Evolutionary conservation across 2,797 vertebrate species (phyloP).

Genomic region (Ibycter americanus): DNA sequence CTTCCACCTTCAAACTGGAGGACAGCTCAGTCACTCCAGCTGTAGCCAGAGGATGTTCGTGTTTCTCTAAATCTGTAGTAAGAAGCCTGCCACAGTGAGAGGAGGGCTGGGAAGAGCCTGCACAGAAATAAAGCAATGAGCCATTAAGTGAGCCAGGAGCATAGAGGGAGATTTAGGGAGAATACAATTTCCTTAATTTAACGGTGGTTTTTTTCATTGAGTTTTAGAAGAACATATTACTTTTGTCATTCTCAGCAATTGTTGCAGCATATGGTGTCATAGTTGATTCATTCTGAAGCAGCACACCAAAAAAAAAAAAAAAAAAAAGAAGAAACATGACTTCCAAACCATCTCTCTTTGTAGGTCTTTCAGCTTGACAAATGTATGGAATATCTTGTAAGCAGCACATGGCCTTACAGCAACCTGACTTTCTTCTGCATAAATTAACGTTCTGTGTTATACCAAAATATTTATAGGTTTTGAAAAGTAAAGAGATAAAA

Average conservation of each 20-base stretch:
- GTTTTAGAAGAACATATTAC: not conserved
- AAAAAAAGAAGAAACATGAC: not conserved
- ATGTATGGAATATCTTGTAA: not conserved
- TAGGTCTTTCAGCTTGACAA: not conserved
- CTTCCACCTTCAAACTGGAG: not conserved
- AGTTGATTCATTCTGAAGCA: slow-evolving; percentile 17
- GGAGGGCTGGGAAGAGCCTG: not conserved
- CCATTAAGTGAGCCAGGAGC: not conserved
- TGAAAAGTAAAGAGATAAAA: not conserved
- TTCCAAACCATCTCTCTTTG: not conserved
- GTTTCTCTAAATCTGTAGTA: not conserved
- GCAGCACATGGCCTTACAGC: not conserved
- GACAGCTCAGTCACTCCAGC: not conserved
- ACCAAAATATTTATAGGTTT: slow-evolving; percentile 14
- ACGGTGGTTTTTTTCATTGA: not conserved
- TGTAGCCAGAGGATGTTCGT: not conserved
- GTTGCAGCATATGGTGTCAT: slow-evolving; percentile 14
- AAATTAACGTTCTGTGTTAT: not conserved
- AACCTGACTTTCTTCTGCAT: not conserved
- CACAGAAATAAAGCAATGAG: not conserved
- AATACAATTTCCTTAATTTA: not conserved
- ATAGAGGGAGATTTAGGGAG: not conserved
- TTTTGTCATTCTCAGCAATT: not conserved
- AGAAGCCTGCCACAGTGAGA: not conserved
- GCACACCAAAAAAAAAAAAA: not conserved